phyloP scores from a whole-genome alignment of 2,888 invertebrate species.

The Antheraea assamensis region DNA sequence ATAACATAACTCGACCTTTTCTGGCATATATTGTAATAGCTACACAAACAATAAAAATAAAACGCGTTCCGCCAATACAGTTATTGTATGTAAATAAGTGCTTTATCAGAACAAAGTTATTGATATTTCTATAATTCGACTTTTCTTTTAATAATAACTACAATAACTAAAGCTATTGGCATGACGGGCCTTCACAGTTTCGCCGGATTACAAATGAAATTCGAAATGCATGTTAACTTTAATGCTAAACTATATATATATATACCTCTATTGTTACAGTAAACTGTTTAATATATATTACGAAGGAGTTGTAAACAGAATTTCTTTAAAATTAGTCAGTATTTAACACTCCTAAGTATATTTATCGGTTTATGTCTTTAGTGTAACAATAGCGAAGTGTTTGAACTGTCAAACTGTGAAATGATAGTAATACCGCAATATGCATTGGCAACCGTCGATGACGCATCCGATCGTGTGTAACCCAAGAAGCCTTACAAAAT shows the following conservation, averaged over 20 bases:
- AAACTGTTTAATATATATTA: background rate
- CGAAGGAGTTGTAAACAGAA: background rate
- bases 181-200: too few relatives aligned
- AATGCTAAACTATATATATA: background rate
- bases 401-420: background rate
- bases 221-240: background rate
- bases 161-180: too few relatives aligned
- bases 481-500: constrained; percentile 15
- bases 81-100: too few relatives aligned
- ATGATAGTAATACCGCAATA: constrained; percentile 12
- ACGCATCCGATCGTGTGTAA: constrained; percentile 14
- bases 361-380: background rate
- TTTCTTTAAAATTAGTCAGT: background rate
- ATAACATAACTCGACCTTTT: too few relatives aligned
- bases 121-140: too few relatives aligned
- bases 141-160: too few relatives aligned
- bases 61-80: too few relatives aligned
- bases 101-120: too few relatives aligned
- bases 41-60: too few relatives aligned
- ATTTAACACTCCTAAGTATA: background rate
- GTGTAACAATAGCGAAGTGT: background rate
- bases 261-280: background rate
- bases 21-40: too few relatives aligned
- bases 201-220: too few relatives aligned
- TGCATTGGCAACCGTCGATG: constrained; percentile 10